phyloP scores from a whole-genome alignment of 2,888 invertebrate genomes.

The Parnassius mnemosyne region DNA sequence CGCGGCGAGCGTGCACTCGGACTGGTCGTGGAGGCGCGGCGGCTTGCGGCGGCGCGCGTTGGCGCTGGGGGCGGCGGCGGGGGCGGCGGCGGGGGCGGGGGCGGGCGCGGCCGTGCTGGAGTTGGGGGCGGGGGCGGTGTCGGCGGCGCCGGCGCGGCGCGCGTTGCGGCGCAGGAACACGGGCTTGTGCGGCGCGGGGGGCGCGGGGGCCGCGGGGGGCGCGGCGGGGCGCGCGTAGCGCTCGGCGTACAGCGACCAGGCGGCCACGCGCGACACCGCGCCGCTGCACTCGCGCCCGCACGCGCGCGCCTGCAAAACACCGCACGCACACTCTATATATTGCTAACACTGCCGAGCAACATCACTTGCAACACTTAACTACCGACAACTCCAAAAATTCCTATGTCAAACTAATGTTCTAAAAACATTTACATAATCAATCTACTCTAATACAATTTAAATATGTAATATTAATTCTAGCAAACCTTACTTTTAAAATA shows the following conservation, averaged over 20 bases:
- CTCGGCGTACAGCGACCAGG: conserved; percentile 62
- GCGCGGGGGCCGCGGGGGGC: conserved; percentile 24
- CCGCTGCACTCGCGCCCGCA: conserved; percentile 39
- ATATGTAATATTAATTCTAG: too few relatives aligned
- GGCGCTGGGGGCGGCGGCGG: conserved; percentile 29
- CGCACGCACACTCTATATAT: too few relatives aligned
- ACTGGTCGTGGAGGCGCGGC: conserved; percentile 48
- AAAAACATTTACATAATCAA: too few relatives aligned
- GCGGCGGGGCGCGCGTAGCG: conserved; percentile 45
- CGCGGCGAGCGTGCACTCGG: conserved; percentile 46
- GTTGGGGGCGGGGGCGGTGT: conserved; percentile 59
- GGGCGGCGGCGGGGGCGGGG: conserved; percentile 25
- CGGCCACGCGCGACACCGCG: conserved; percentile 47
- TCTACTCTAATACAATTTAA: too few relatives aligned
- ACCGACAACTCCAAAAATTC: too few relatives aligned
- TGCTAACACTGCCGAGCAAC: too few relatives aligned
- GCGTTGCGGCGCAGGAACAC: conserved; percentile 60
- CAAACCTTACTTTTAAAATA: too few relatives aligned
- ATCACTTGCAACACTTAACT: neutral
- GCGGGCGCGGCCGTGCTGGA: conserved; percentile 39
- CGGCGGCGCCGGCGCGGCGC: conserved; percentile 55
- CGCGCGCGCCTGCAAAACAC: conserved; percentile 40
- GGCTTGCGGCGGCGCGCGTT: conserved; percentile 49
- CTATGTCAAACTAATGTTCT: too few relatives aligned
- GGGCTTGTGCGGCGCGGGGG: conserved; percentile 50